A percentile compares a stretch with the other conserved stretches of the same genome.
These are phyloP conservation scores for Chymomyza fuscimana DNA, from an alignment of 2,888 invertebrate genomes.

Conservation along the genomic window DNA sequence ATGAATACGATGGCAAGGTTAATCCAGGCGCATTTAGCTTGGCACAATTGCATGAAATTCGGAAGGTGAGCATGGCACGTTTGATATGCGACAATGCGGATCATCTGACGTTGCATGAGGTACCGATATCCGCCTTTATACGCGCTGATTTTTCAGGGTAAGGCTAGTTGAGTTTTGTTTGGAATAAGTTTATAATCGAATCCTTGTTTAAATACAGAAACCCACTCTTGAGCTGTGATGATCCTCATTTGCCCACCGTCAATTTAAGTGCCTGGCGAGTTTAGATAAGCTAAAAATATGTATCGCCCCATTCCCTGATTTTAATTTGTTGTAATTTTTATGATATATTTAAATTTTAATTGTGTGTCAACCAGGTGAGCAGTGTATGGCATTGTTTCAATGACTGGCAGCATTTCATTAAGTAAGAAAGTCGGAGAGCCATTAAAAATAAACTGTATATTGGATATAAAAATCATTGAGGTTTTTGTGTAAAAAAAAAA, in stretches of 20 bases:
- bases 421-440: too few relatives aligned
- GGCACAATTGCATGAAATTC: slow-evolving; percentile 85
- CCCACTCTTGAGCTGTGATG: slow-evolving; percentile 83
- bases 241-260: slow-evolving; percentile 82
- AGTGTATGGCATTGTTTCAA: too few relatives aligned
- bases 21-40: slow-evolving; percentile 85
- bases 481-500: too few relatives aligned
- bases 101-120: slow-evolving; percentile 82
- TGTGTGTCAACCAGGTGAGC: too few relatives aligned
- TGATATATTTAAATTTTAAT: not conserved
- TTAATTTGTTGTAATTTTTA: not conserved
- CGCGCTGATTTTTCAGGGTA: slow-evolving; percentile 83
- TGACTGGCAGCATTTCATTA: too few relatives aligned
- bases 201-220: slow-evolving; percentile 82
- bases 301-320: not conserved
- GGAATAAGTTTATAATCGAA: not conserved
- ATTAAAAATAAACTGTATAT: too few relatives aligned
- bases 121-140: slow-evolving; percentile 83
- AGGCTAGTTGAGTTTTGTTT: slow-evolving; percentile 36
- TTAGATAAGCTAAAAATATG: slow-evolving; percentile 33
- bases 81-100: slow-evolving; percentile 89
- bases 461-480: too few relatives aligned
- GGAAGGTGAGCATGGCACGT: slow-evolving; percentile 85
- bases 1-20: slow-evolving; percentile 84
- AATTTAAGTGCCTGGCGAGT: slow-evolving; percentile 84